phyloP scores from a whole-genome alignment of 2,888 invertebrate genomes.

The Apodemia mormo region DNA sequence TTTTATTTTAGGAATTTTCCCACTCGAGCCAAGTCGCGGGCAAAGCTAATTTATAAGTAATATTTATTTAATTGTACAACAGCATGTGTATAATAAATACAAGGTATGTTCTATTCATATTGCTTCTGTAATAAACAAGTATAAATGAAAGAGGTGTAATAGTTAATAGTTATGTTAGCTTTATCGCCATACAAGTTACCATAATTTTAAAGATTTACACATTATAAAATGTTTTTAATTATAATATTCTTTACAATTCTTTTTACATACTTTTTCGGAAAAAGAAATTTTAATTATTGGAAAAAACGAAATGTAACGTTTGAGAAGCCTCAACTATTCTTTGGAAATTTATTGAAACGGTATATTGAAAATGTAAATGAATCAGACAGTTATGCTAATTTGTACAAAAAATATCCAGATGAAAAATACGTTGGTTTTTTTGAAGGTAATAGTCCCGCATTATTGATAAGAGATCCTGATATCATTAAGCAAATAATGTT shows the following conservation, averaged over 20 bases:
- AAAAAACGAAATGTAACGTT: conserved; percentile 48
- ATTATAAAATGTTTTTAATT: neutral
- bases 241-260: neutral
- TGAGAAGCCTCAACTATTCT: conserved; percentile 47
- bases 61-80: too few species aligned
- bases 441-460: conserved; percentile 3
- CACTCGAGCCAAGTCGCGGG: too few species aligned
- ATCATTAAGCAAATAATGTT: conserved; percentile 12
- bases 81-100: too few species aligned
- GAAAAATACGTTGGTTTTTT: conserved; percentile 18
- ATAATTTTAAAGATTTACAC: neutral
- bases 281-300: conserved; percentile 54
- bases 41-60: too few species aligned
- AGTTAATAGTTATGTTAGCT: too few species aligned
- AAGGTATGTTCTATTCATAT: too few species aligned
- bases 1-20: too few species aligned
- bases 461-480: conserved; percentile 15
- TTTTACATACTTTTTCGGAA: conserved; percentile 46
- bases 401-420: conserved; percentile 20
- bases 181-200: too few species aligned
- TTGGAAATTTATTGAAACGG: conserved; percentile 45
- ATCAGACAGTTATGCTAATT: neutral
- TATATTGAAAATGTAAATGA: neutral
- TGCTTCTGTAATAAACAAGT: too few species aligned
- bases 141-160: too few species aligned